A percentile compares a stretch with the other conserved stretches of the same genome.
These are phyloP conservation scores for Catharus bicknelli DNA, from an alignment of 2,113 vertebrate species.

Conservation along the genomic window DNA sequence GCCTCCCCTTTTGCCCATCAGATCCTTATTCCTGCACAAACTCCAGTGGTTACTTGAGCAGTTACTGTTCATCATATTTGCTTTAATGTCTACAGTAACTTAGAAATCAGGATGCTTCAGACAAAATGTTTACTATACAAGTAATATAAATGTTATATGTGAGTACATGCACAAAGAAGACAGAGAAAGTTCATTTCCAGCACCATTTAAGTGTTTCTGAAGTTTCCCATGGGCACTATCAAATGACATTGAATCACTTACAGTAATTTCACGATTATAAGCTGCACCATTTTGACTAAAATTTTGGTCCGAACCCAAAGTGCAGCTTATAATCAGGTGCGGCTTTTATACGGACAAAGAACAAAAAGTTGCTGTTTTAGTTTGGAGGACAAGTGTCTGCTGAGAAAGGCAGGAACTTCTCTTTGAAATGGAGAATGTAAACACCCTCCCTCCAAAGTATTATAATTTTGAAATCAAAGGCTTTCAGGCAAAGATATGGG, in stretches of 20 bases:
- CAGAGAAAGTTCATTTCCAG: conserved; percentile 11
- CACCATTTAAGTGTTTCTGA: conserved; percentile 21
- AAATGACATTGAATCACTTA: background rate
- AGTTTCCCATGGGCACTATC: background rate
- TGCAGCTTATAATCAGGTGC: too few relatives aligned
- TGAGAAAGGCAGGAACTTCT: too few relatives aligned
- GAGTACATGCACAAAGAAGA: background rate
- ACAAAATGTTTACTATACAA: conserved; percentile 46
- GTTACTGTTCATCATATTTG: conserved; percentile 49
- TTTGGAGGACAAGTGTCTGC: too few relatives aligned
- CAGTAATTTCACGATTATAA: background rate
- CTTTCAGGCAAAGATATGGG: too few relatives aligned
- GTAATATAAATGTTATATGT: background rate
- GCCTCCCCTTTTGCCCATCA: conserved; percentile 51
- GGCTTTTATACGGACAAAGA: too few relatives aligned
- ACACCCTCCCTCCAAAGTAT: too few relatives aligned
- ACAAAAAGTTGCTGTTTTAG: too few relatives aligned
- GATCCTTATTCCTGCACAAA: conserved; percentile 59
- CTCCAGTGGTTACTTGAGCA: conserved; percentile 55
- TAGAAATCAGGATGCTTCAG: conserved; percentile 54
- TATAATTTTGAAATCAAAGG: too few relatives aligned
- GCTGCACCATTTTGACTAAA: too few relatives aligned
- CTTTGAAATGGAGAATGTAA: too few relatives aligned
- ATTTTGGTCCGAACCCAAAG: too few relatives aligned
- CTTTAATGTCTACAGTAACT: conserved; percentile 52